Base-by-base conservation (phyloP, 92 coral and sea anemone genomes). In the Phenganax subtilis region DNA sequence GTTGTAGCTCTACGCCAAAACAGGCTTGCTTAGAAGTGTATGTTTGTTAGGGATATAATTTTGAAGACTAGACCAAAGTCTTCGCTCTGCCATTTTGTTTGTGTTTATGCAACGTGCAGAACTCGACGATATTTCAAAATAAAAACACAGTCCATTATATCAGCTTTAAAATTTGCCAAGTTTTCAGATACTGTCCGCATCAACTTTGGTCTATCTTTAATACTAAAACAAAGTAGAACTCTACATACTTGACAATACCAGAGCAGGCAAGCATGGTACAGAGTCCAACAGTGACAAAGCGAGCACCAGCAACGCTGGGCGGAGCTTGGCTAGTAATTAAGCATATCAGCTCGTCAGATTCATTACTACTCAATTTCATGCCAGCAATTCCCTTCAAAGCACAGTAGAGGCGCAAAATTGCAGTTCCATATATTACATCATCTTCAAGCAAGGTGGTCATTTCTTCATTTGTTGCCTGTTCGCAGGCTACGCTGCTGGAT, bases 311-410 rank as follows among this genome's bases (percentile, higher is more conserved):
- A 0, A 92, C 97, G 56, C 92, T 89, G 9, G 97, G 91, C 30
- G 97, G 98, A 27, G 98, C 94, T 54, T 90, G 98, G 51, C 97
- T 88, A 51, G 98, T 90, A 25, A 93, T 87, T 58, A 93, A 87
- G 58, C 91, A 86, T 63, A 93, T 84, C 66, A 93, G 80, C 57
- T 87, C 90, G 37, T 93, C 97, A 47, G 93, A 76, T 69, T 93
- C 98, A 51, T 89, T 88, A n/a, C 77, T 89, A 65, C 87, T 91
- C n/a, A 93, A 83, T 70, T 91, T 93, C 97, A 93, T 88, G 54
- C 97, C 94, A 0, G 98, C 98, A 57, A 93, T 81, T 25, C 96
- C 90, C 82, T 90, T 91, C 71, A 93, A 89, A 6, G 93, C 94
- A 82, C 98, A 93, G 87, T 91, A 93, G 31, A 93, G 87, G 56